These are phyloP conservation scores for Cyclargus thomasi DNA, from an alignment of 1,140 invertebrate genomes.

Conservation along the genomic window DNA sequence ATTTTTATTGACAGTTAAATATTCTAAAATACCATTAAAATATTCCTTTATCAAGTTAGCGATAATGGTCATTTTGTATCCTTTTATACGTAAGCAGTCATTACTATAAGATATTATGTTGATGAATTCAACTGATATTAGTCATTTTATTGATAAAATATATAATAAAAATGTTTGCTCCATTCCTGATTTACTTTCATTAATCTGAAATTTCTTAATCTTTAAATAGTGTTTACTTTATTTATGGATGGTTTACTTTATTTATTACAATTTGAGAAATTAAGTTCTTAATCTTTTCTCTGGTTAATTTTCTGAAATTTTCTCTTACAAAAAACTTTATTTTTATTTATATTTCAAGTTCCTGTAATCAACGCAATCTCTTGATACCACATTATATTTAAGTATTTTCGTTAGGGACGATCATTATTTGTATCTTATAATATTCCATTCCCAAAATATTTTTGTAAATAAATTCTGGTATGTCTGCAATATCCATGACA, in stretches of 20 bases:
- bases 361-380: neutral
- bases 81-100: neutral
- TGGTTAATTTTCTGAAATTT: neutral
- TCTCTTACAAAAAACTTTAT: no score
- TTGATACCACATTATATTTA: neutral
- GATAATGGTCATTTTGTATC: neutral
- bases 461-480: no score
- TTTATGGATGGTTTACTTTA: no score
- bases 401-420: neutral
- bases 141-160: neutral
- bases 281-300: neutral
- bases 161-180: no score
- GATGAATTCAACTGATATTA: neutral
- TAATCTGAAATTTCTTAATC: neutral
- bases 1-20: constrained; percentile 1
- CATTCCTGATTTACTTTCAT: neutral
- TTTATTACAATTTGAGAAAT: no score
- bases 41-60: neutral
- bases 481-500: no score
- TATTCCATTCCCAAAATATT: no score
- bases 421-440: neutral
- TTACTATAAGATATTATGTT: neutral
- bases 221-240: no score
- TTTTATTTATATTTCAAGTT: neutral
- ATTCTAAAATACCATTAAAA: constrained; percentile 1